Evolutionary conservation across 1,140 invertebrate genomes (phyloP).

Genomic region (Piezodorus guildinii): DNA sequence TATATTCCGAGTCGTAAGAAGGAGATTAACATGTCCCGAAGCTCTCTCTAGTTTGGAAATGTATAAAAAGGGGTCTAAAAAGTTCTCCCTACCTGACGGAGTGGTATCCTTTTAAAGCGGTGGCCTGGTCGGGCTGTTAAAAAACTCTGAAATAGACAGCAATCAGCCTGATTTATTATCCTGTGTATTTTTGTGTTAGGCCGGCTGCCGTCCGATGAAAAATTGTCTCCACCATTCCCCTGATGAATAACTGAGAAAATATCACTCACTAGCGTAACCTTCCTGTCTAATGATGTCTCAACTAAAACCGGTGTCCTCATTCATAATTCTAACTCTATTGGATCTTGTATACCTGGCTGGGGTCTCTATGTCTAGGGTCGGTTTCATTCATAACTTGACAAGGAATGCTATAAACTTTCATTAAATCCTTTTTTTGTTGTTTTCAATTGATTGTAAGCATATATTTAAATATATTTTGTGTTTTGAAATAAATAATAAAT

Average conservation of each 20-base stretch:
- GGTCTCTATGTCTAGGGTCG: no score
- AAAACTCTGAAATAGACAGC: conserved; percentile 3
- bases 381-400: no score
- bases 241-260: conserved; percentile 11
- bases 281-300: background rate
- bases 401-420: no score
- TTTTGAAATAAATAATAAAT: no score
- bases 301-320: no score
- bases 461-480: no score
- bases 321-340: no score
- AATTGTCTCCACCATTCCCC: background rate
- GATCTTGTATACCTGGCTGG: no score
- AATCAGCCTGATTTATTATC: conserved; percentile 14
- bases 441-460: no score
- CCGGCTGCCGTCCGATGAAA: background rate
- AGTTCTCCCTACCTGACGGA: background rate
- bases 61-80: background rate
- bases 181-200: conserved; percentile 11
- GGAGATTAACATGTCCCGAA: background rate
- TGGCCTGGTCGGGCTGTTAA: background rate
- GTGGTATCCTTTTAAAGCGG: background rate
- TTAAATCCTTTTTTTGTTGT: no score
- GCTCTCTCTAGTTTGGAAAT: background rate
- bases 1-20: background rate
- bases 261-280: background rate